Base-by-base conservation (phyloP, 2,797 vertebrate species). In the Pangasius larnaudii region DNA sequence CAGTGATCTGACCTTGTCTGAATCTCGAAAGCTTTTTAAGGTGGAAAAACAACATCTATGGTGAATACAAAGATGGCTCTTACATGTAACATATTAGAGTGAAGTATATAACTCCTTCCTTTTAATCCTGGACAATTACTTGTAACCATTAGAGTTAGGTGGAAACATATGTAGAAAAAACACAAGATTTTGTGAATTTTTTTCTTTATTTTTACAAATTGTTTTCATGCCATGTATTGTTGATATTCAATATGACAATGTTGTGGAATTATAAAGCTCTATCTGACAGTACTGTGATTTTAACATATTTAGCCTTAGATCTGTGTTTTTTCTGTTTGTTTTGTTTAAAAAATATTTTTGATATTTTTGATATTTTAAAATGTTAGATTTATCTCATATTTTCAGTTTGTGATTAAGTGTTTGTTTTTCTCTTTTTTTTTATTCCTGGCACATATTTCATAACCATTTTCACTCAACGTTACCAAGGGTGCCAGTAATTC, bases 1-100 rank as follows among this genome's bases (percentile, higher is more conserved):
- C 69, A 49, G 82, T 16, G 24, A 4, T 59, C 46, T 88, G 87
- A 85, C 87, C 87, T 85, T 84, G 49, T 79, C 74, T 59, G 61
- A 39, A 69, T 42, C 72, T 53, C 33, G 0, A 39, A 85, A 74
- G 81, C 61, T 67, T 65, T 67, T 84, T 51, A 51, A 51, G 61
- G 61, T 49, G 63, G 63, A 65, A 84, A 33, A 61, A 74, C 27
- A 63, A 33, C 1, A 2, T 51, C 42, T 61, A 18, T 14, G 39
- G 39, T 18, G 13, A 83, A 75, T 33, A 74, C 49, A 51, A 87
- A 83, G 53, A 51, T 67, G n/a, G 46, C 5, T 33, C 13, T 83
- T 83, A 30, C 3, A 22, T 6, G 36, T 30, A 18, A 7, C 27
- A 33, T 1, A 13, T 81, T 81, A 13, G 13, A 61, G 10, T 61